phyloP scores from a whole-genome alignment of 37 sponge, comb jelly and placozoan genomes.

The Bolinopsis microptera region DNA sequence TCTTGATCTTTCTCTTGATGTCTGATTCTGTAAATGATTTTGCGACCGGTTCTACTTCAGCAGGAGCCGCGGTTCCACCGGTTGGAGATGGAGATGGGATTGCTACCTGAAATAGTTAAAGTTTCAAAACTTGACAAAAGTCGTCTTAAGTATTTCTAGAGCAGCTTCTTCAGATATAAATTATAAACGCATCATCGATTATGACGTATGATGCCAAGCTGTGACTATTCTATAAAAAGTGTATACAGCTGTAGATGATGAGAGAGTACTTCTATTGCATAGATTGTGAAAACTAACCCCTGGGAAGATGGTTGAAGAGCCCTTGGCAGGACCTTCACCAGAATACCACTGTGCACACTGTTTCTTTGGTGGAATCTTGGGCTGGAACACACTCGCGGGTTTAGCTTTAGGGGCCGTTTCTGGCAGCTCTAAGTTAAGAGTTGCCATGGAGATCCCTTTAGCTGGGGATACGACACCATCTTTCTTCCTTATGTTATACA shows the following conservation, averaged over 20 bases:
- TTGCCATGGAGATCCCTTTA: not conserved
- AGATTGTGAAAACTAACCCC: conserved; percentile 5
- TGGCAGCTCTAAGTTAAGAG: conserved; percentile 6
- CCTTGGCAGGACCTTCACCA: not conserved
- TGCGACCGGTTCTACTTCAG: not conserved
- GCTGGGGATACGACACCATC: not conserved
- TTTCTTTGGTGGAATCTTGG: conserved; percentile 3
- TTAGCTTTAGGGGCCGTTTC: not conserved
- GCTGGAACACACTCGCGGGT: conserved; percentile 1
- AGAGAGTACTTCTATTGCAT: too few relatives aligned
- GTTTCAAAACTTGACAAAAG: too few relatives aligned
- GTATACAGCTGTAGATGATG: too few relatives aligned
- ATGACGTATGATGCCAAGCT: too few relatives aligned
- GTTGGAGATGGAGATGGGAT: not conserved
- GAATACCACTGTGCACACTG: not conserved
- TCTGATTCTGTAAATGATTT: not conserved
- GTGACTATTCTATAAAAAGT: too few relatives aligned
- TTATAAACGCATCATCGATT: too few relatives aligned
- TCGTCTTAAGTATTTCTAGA: too few relatives aligned
- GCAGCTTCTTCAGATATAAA: too few relatives aligned
- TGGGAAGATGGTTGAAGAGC: not conserved
- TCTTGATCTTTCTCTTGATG: not conserved
- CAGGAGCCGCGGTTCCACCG: not conserved
- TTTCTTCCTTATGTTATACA: not conserved
- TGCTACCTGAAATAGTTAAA: not conserved